Conservation (phyloP, 2,797 vertebrate species). For the Sitta carolinensis region DNA sequence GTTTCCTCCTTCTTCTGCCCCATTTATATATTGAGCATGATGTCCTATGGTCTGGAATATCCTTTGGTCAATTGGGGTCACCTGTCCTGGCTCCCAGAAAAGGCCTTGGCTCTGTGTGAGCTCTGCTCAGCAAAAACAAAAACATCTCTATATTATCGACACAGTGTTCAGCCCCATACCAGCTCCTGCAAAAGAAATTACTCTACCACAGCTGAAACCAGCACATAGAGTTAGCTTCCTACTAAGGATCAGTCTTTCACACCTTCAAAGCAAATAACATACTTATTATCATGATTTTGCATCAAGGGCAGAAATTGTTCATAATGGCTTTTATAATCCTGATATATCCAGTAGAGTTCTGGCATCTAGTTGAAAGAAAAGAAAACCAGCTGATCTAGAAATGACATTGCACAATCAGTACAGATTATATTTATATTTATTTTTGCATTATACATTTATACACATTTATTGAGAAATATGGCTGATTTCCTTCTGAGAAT, state of each 20-base stretch:
- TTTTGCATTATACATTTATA: background rate
- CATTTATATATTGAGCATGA: too few species aligned
- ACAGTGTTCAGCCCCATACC: background rate
- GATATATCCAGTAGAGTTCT: background rate
- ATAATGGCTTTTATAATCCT: background rate
- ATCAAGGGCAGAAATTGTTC: background rate
- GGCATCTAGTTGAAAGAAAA: background rate
- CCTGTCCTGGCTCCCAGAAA: background rate
- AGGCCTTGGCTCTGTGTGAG: background rate
- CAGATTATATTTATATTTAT: background rate
- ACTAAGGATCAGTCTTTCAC: background rate
- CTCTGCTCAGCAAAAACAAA: background rate
- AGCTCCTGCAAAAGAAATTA: background rate
- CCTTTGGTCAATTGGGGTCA: background rate
- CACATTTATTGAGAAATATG: background rate
- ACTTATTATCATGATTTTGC: background rate
- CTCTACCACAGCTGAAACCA: background rate
- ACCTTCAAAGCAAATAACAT: background rate
- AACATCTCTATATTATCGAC: background rate
- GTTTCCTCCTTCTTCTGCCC: background rate
- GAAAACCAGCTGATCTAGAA: background rate
- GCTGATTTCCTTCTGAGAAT: background rate
- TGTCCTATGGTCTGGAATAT: background rate
- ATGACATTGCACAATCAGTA: background rate
- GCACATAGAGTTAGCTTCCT: background rate